Evolutionary conservation across 1,140 invertebrate genomes (phyloP).

Genomic region (Brachionus rubens): DNA sequence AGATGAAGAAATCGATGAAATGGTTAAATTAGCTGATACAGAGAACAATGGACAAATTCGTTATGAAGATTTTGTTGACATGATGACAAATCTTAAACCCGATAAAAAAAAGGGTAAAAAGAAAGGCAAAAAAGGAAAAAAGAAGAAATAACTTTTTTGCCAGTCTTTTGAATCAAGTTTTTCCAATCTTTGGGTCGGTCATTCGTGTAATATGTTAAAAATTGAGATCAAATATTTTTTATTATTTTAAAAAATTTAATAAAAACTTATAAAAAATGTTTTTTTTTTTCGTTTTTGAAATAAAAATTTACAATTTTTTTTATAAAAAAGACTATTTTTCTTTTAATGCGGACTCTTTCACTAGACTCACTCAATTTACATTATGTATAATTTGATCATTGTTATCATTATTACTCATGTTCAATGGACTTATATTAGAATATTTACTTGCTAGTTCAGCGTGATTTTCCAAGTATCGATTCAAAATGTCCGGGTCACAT

Average conservation of each 20-base stretch:
- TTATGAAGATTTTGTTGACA: conserved; percentile 40
- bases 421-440: conserved; percentile 11
- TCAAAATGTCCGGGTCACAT: conserved; percentile 23
- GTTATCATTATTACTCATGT: not conserved
- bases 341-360: not conserved
- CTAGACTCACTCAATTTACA: not conserved
- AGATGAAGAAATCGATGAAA: conserved; percentile 44
- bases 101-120: conserved; percentile 41
- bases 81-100: conserved; percentile 37
- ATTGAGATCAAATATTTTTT: not conserved
- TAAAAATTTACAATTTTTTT: conserved; percentile 12
- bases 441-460: not conserved
- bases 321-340: no score
- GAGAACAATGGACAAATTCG: conserved; percentile 44
- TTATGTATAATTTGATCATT: conserved; percentile 5
- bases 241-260: not conserved
- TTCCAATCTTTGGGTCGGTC: no score
- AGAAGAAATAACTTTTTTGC: conserved; percentile 7
- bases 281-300: not conserved
- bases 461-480: conserved; percentile 27
- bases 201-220: no score
- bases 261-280: not conserved
- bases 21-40: conserved; percentile 33
- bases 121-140: conserved; percentile 25
- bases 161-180: no score